Percentiles rank a stretch among this genome's conserved stretches.
phyloP scores from a whole-genome alignment of 2,888 invertebrate species.

The Cryptocheilus praepositus region DNA sequence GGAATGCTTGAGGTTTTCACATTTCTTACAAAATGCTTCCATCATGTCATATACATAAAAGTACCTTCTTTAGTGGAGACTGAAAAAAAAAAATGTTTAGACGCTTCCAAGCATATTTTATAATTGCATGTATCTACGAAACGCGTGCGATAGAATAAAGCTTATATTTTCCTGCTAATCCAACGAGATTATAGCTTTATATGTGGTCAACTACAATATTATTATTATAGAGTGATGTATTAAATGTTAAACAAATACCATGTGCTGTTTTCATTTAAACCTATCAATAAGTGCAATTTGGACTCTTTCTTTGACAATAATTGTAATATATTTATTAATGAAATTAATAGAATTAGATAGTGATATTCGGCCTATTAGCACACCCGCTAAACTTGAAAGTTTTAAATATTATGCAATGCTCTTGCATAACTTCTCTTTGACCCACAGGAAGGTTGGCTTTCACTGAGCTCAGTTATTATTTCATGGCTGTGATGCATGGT shows the following conservation, averaged over 20 bases:
- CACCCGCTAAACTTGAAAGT: constrained; percentile 54
- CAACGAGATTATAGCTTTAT: constrained; percentile 34
- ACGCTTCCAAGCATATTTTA: constrained; percentile 26
- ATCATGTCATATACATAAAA: no score
- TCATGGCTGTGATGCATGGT: constrained; percentile 55
- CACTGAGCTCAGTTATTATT: constrained; percentile 66
- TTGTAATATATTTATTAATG: constrained; percentile 8
- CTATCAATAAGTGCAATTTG: constrained; percentile 46
- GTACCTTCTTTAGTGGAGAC: no score
- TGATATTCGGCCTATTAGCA: constrained; percentile 21
- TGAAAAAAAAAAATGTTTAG: constrained; percentile 3
- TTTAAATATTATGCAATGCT: constrained; percentile 63
- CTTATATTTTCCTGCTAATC: constrained; percentile 37
- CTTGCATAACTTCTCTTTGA: constrained; percentile 62
- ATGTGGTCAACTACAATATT: constrained; percentile 34
- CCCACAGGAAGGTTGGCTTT: constrained; percentile 65
- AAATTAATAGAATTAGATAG: not conserved
- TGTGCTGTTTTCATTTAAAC: constrained; percentile 65
- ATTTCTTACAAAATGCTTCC: no score
- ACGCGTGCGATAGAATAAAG: constrained; percentile 22
- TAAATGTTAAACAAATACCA: constrained; percentile 56
- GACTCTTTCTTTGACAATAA: constrained; percentile 2
- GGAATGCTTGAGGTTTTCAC: no score
- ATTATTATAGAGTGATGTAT: constrained; percentile 44
- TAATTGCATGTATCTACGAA: constrained; percentile 19